These are phyloP conservation scores for Oryctes rhinoceros DNA, from an alignment of 1,140 invertebrate species.

Conservation along the genomic window DNA sequence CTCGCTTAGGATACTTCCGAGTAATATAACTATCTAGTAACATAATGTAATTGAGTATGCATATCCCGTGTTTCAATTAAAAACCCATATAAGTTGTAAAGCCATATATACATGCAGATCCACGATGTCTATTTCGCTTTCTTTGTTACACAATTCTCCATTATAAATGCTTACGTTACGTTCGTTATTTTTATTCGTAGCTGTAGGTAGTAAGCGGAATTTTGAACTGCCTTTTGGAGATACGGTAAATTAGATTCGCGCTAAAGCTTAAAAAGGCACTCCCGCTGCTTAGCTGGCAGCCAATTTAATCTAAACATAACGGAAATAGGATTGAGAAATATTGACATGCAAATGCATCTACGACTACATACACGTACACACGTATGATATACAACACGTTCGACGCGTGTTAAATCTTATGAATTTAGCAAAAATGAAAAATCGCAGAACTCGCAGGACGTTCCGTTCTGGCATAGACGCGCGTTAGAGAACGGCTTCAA, in stretches of 20 bases:
- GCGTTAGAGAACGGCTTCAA: not conserved
- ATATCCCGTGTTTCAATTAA: too few species aligned
- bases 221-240: conserved; percentile 13
- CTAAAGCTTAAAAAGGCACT: not conserved
- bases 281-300: not conserved
- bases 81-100: too few species aligned
- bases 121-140: too few species aligned
- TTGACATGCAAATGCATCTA: conserved; percentile 34
- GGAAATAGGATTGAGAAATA: conserved; percentile 30
- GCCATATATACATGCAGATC: too few species aligned
- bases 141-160: too few species aligned
- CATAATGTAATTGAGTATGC: too few species aligned
- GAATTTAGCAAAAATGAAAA: conserved; percentile 24
- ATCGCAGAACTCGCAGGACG: not conserved
- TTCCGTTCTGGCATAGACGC: not conserved
- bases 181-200: not conserved
- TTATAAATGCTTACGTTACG: not conserved
- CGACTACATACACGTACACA: not conserved
- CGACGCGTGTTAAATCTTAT: not conserved
- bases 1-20: too few species aligned
- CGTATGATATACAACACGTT: not conserved
- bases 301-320: conserved; percentile 34
- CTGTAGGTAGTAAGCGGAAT: not conserved
- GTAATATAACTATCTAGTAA: too few species aligned
- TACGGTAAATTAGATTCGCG: conserved; percentile 11